These are phyloP conservation scores for Polypedilum vanderplanki DNA, from an alignment of 1,140 invertebrate genomes.

Conservation along the genomic window DNA sequence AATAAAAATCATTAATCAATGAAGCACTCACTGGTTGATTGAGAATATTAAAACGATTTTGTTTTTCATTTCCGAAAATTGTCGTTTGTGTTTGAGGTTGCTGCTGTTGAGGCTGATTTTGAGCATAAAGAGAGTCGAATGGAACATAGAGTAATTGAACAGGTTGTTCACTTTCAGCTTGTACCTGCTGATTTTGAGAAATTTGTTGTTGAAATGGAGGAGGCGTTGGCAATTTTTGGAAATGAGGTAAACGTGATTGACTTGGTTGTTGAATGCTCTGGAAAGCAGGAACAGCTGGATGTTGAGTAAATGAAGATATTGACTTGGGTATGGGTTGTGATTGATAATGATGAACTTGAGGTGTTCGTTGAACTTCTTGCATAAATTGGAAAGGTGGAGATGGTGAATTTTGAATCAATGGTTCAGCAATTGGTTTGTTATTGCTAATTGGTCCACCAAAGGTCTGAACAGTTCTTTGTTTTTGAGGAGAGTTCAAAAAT, in stretches of 20 bases:
- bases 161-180: constrained; percentile 36
- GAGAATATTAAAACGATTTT: constrained; percentile 43
- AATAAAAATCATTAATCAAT: constrained; percentile 43
- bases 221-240: background rate
- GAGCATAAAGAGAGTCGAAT: constrained; percentile 61
- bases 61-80: constrained; percentile 41
- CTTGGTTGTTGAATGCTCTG: background rate
- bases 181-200: constrained; percentile 17
- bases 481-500: background rate
- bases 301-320: constrained; percentile 29
- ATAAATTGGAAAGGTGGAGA: constrained; percentile 14
- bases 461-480: constrained; percentile 10
- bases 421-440: background rate
- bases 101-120: constrained; percentile 39
- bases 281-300: constrained; percentile 25
- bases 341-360: constrained; percentile 23
- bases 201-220: background rate
- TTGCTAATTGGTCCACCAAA: constrained; percentile 16
- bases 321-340: constrained; percentile 31
- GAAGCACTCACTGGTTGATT: constrained; percentile 38
- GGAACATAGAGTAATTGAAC: constrained; percentile 74
- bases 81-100: constrained; percentile 34
- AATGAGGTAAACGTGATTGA: background rate
- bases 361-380: background rate
- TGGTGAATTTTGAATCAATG: constrained; percentile 16